phyloP scores from a whole-genome alignment of 2,113 vertebrate genomes.

The Probosciger aterrimus region DNA sequence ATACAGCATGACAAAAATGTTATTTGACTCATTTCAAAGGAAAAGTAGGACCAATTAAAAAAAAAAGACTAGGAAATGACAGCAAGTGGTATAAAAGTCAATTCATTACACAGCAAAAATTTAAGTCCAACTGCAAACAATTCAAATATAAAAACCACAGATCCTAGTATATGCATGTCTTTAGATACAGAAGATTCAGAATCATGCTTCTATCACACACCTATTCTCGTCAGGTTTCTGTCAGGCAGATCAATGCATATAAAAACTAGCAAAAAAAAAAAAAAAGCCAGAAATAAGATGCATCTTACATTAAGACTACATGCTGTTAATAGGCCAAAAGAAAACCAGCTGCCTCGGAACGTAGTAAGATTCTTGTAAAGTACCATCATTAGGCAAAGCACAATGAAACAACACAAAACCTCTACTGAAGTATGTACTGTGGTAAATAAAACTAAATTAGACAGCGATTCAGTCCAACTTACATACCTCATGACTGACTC shows the following conservation, averaged over 20 bases:
- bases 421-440: background rate
- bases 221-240: background rate
- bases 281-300: background rate
- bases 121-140: background rate
- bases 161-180: background rate
- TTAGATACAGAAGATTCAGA: background rate
- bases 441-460: background rate
- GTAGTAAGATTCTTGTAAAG: background rate
- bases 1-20: background rate
- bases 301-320: background rate
- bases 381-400: slow-evolving; percentile 2
- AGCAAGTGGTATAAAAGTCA: background rate
- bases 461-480: background rate
- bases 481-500: background rate
- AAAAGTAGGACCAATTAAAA: background rate
- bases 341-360: background rate
- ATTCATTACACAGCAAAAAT: background rate
- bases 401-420: background rate
- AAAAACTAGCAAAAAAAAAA: background rate
- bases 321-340: slow-evolving; percentile 6
- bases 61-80: background rate
- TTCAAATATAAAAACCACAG: background rate
- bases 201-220: background rate
- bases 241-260: background rate
- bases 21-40: background rate